Evolutionary conservation across 2,797 vertebrate species (phyloP), one percentile per base, ranked within the genome.

Genomic region (Leptoclinus maculatus): DNA sequence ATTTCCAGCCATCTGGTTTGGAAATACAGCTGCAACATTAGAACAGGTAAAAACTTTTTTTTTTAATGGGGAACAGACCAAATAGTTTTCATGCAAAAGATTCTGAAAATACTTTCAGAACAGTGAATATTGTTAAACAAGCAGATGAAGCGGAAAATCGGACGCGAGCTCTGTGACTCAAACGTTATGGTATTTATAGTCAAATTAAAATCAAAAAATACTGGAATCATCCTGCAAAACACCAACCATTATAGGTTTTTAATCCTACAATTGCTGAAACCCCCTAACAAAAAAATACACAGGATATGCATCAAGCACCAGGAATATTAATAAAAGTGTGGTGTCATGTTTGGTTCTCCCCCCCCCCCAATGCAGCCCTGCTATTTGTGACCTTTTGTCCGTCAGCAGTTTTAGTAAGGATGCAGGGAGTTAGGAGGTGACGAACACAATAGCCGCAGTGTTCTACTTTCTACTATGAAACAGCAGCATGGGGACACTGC

Each of bases 371-470:
- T 25, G 64, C 82, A 64, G 62, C 58, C 45, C 13, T 41, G 41
- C n/a, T 78, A 39, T 71, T 66, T 74, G 70, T 73, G 69, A 79
- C 79, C 80, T 70, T 76, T 57, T 70, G 67, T 85, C 66, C 56
- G 69, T 83, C 81, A 78, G 71, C 80, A 74, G 63, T 77, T 76
- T 86, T 72, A 77, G 59, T 32, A 27, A 81, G 71, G 82, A 83
- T 85, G 66, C 84, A 83, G 71, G 56, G 82, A 86, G 76, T 83
- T 78, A 53, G 67, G 70, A 83, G 76, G 73, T 89, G 86, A 87
- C 79, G 66, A 84, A 82, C 68, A 93, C 90, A 93, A 93, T 88
- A 69, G 83, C 38, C 0, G 43, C 87, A 83, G 74, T 92, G 90
- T 93, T 92, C 87, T 59, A 75, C 80, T 85, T 89, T 87, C 47